Conservation (phyloP, 2,113 vertebrate genomes). For the Actinemys pallida region DNA sequence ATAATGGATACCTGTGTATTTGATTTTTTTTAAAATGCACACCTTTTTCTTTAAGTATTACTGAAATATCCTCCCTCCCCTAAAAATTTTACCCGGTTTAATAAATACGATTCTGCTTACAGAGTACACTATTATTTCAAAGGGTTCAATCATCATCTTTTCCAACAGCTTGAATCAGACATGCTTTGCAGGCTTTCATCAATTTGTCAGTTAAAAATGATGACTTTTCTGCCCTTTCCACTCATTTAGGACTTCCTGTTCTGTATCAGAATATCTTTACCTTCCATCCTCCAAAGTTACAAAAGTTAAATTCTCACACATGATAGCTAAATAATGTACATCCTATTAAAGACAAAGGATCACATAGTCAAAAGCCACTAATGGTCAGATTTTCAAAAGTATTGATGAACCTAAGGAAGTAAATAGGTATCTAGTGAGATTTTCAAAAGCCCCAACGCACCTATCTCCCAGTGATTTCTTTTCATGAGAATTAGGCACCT, state of each 20-base stretch:
- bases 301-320: conserved; percentile 54
- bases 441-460: conserved; percentile 51
- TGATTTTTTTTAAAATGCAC: not conserved
- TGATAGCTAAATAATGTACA: conserved; percentile 44
- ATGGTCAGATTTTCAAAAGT: conserved; percentile 56
- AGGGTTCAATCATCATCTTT: conserved; percentile 53
- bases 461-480: conserved; percentile 17
- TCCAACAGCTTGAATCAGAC: conserved; percentile 56
- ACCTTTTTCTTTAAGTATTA: not conserved
- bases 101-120: conserved; percentile 26
- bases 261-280: conserved; percentile 60
- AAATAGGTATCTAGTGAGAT: conserved; percentile 54
- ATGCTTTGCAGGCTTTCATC: conserved; percentile 54
- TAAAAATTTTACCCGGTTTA: conserved; percentile 30
- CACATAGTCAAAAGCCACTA: conserved; percentile 39
- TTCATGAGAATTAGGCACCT: conserved; percentile 18
- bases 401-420: conserved; percentile 35
- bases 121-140: conserved; percentile 44
- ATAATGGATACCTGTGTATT: conserved; percentile 37
- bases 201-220: conserved; percentile 42
- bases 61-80: conserved; percentile 8
- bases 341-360: conserved; percentile 58
- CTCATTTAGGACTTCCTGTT: conserved; percentile 64
- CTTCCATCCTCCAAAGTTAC: conserved; percentile 39
- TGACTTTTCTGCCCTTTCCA: conserved; percentile 67